Evolutionary conservation across 53 echinoderm and acorn worm species (phyloP).

Genomic region (Arbacia lixula): DNA sequence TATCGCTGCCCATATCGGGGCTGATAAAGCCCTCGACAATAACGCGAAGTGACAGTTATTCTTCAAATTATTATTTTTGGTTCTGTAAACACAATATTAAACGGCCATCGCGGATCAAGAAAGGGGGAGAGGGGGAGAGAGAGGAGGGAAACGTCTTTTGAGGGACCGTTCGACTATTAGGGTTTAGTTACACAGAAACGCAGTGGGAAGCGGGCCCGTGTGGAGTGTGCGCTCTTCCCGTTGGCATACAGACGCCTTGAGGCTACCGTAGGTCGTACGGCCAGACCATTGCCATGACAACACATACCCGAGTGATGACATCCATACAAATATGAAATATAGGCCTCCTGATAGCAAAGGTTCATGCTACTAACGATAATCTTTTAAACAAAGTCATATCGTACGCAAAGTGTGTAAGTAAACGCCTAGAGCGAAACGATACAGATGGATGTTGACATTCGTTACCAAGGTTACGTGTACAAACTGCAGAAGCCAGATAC

Average conservation of each 20-base stretch:
- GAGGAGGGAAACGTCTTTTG: slow-evolving; percentile 9
- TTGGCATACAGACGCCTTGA: slow-evolving; percentile 30
- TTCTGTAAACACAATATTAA: slow-evolving; percentile 46
- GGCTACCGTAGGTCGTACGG: slow-evolving; percentile 36
- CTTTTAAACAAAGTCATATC: no score
- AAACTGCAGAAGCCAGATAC: no score
- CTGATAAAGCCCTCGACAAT: slow-evolving; percentile 30
- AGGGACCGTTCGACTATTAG: slow-evolving; percentile 28
- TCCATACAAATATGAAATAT: not conserved
- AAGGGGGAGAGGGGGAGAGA: not conserved
- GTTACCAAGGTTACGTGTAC: no score
- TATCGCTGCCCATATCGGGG: slow-evolving; percentile 32
- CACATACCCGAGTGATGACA: slow-evolving; percentile 12
- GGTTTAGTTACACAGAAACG: slow-evolving; percentile 25
- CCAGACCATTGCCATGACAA: not conserved
- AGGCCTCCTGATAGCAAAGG: not conserved
- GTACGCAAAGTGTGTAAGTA: no score
- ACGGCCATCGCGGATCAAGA: slow-evolving; percentile 13
- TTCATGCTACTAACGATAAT: no score
- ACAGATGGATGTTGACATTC: no score
- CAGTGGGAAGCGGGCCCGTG: slow-evolving; percentile 17
- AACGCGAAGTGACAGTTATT: slow-evolving; percentile 49
- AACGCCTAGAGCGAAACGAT: no score
- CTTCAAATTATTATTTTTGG: slow-evolving; percentile 39
- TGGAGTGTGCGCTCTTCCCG: slow-evolving; percentile 18